Percentiles rank a stretch among this genome's conserved stretches.
These are phyloP conservation scores for Lepidocyrtinus sp. DNA, from an alignment of 2,888 invertebrate species.

Conservation along the genomic window DNA sequence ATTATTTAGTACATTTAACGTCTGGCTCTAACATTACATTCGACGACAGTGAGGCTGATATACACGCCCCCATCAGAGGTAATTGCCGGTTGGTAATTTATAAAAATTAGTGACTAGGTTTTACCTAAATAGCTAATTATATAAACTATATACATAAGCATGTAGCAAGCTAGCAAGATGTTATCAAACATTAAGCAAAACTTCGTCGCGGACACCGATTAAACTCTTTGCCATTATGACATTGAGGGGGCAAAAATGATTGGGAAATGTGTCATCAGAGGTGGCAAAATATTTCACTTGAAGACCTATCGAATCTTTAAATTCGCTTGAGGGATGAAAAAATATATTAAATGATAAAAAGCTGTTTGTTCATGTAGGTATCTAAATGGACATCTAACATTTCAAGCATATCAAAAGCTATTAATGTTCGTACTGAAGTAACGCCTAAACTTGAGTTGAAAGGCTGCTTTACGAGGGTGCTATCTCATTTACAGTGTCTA, in stretches of 20 bases:
- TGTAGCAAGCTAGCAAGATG: too few relatives aligned
- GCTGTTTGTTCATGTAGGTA: not conserved
- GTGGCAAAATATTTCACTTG: constrained; percentile 2
- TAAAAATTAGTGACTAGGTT: too few relatives aligned
- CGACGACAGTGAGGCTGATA: too few relatives aligned
- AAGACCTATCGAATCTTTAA: too few relatives aligned
- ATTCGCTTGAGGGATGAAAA: too few relatives aligned
- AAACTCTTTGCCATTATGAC: constrained; percentile 2
- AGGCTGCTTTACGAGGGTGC: not conserved
- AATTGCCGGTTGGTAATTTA: too few relatives aligned
- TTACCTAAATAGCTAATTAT: too few relatives aligned
- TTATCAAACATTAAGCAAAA: not conserved
- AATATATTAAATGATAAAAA: too few relatives aligned
- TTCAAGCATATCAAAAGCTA: not conserved
- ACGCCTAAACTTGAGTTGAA: not conserved
- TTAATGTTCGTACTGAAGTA: not conserved
- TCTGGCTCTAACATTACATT: too few relatives aligned
- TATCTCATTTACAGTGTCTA: not conserved
- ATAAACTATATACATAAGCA: too few relatives aligned
- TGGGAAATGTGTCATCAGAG: not conserved
- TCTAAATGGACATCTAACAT: not conserved
- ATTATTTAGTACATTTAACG: too few relatives aligned
- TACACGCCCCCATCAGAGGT: too few relatives aligned
- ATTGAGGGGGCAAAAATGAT: not conserved
- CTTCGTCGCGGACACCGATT: not conserved